These are phyloP conservation scores for Saccostrea echinata DNA, from an alignment of 1,140 invertebrate genomes.

Conservation along the genomic window DNA sequence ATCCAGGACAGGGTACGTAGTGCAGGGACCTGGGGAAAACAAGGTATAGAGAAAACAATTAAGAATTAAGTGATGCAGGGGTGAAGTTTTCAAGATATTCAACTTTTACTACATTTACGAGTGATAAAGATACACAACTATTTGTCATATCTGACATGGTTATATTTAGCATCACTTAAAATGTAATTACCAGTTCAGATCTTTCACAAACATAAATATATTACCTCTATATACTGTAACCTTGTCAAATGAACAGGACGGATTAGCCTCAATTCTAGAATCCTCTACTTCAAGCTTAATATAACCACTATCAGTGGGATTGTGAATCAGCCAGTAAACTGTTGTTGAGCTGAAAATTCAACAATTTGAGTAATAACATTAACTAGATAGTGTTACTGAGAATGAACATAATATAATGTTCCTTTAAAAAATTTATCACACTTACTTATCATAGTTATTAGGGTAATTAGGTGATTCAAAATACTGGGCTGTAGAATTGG, in stretches of 20 bases:
- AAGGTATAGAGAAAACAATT: no score
- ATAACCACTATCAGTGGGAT: slow-evolving; percentile 35
- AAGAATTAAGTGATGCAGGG: neutral
- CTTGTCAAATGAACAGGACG: slow-evolving; percentile 45
- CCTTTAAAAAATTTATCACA: neutral
- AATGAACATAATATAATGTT: neutral
- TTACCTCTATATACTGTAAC: slow-evolving; percentile 56
- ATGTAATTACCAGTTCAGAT: no score
- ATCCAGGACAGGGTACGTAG: slow-evolving; percentile 40
- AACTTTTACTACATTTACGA: no score
- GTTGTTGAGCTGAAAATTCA: slow-evolving; percentile 2
- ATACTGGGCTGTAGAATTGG: slow-evolving; percentile 44
- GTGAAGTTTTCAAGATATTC: neutral
- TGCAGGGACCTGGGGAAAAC: slow-evolving; percentile 46
- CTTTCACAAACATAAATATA: neutral
- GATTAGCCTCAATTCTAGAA: slow-evolving; percentile 54
- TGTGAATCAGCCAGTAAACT: slow-evolving; percentile 52
- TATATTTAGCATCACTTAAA: no score
- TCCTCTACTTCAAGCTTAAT: slow-evolving; percentile 46
- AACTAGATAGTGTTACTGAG: neutral
- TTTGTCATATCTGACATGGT: no score
- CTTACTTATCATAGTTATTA: slow-evolving; percentile 47
- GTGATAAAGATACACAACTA: no score
- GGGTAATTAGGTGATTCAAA: slow-evolving; percentile 51
- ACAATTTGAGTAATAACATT: neutral